Conservation (phyloP, 2,888 invertebrate genomes). For the Apodemia zela region DNA sequence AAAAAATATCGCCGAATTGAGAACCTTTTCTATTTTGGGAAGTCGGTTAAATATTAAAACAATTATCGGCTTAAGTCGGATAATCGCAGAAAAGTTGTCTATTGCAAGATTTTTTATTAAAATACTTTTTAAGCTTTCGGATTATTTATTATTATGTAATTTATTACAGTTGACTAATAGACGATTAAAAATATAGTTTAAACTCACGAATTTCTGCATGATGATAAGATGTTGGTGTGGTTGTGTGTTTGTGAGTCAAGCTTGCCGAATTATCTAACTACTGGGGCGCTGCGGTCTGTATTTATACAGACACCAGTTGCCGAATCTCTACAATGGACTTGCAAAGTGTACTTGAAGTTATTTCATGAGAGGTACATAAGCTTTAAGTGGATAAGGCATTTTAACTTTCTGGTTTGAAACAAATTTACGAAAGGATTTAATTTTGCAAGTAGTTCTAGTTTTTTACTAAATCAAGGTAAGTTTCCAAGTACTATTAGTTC, state of each 20-base stretch:
- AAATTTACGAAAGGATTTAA: too few relatives aligned
- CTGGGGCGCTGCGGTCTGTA: constrained; percentile 38
- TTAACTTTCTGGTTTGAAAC: background rate
- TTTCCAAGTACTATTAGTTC: too few relatives aligned
- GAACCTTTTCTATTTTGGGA: too few relatives aligned
- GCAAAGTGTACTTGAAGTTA: constrained; percentile 55
- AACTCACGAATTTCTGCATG: constrained; percentile 71
- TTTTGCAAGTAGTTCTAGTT: too few relatives aligned
- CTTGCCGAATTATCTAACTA: constrained; percentile 58
- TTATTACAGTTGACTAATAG: background rate
- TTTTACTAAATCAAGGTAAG: too few relatives aligned
- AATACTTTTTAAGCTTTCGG: too few relatives aligned
- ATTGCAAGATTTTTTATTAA: too few relatives aligned
- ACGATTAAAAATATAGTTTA: background rate
- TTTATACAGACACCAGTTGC: constrained; percentile 51
- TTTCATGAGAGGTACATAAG: constrained; percentile 34
- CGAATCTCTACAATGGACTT: constrained; percentile 57
- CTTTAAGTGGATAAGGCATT: constrained; percentile 44
- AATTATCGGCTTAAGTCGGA: too few relatives aligned
- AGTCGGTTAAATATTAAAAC: too few relatives aligned
- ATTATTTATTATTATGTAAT: too few relatives aligned
- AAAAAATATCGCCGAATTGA: too few relatives aligned
- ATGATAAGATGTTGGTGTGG: constrained; percentile 34
- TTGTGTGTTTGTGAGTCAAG: constrained; percentile 39
- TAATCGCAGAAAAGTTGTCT: too few relatives aligned